Conservation (phyloP, 2,888 invertebrate genomes). For the Gymnoscelis rufifasciata region DNA sequence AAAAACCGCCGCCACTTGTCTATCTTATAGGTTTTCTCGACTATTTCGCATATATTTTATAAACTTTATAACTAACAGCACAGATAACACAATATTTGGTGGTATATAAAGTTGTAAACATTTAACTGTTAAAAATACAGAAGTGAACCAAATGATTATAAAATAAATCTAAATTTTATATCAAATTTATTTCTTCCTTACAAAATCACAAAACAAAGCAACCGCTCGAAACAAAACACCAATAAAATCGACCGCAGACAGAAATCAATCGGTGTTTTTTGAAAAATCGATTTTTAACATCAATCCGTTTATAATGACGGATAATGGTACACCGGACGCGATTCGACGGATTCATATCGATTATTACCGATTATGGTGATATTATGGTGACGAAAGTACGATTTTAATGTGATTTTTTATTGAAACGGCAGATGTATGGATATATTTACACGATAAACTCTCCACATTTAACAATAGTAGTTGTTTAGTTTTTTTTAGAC, state of each 20-base stretch:
- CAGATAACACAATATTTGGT: too few species aligned
- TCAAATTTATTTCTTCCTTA: neutral
- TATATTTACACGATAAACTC: neutral
- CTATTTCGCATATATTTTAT: too few species aligned
- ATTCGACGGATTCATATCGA: conserved; percentile 33
- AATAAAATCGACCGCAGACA: conserved; percentile 54
- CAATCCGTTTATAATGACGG: conserved; percentile 51
- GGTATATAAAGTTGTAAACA: too few species aligned
- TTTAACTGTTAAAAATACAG: too few species aligned
- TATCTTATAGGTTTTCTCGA: too few species aligned
- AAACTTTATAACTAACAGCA: too few species aligned
- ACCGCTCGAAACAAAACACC: conserved; percentile 36
- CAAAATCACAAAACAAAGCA: conserved; percentile 7
- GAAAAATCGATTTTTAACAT: conserved; percentile 46
- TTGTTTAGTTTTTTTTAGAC: too few species aligned
- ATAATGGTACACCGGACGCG: conserved; percentile 39
- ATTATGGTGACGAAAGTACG: conserved; percentile 30
- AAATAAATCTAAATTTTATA: neutral
- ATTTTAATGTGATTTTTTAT: conserved; percentile 16
- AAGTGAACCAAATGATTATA: neutral
- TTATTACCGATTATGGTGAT: conserved; percentile 19
- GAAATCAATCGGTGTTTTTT: conserved; percentile 52
- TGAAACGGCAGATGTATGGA: conserved; percentile 9
- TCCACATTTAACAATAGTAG: too few species aligned
- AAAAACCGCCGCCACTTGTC: too few species aligned